Evolutionary conservation across 2,888 invertebrate genomes (phyloP), one percentile per base, ranked within the genome.

Genomic region (Latrodectus hesperus): DNA sequence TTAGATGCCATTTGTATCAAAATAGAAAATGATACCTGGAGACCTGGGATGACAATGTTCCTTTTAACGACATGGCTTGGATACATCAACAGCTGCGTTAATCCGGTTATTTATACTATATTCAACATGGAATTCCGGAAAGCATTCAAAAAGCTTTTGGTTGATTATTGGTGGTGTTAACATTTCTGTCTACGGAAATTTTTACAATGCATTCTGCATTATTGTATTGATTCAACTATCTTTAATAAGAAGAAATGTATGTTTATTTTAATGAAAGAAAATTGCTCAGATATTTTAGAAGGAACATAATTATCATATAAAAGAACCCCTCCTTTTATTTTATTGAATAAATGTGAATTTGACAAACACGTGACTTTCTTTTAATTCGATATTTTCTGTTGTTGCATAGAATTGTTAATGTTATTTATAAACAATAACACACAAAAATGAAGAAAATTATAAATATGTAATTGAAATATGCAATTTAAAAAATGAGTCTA

Each of bases 91-190:
- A 93, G 93, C 87, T 94, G 94, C 91, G 91, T 93, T 74, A 93
- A 98, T 93, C 98, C 98, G 16, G 96, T 98, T 90, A 98, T 98
- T 91, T 98, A 98, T 92, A 97, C 97, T 88, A 97, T 97, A 92
- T 97, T 98, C 93, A 99, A 99, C 93, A 97, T 97, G 1, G 99
- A 99, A 93, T 99, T 99, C 93, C 94, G 99, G 90, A 98, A 98
- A 94, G 99, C 99, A 82, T 99, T 99, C 93, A 96, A 98, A 92
- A 98, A 97, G 93, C 95, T 99, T 90, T 95, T 99, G 26, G 77
- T 82, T 10, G 88, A 85, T 17, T 72, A 71, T 8, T 81, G 80
- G 75, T 64, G 38, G n/a, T 68, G 60, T 12, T 74, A 26, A 53
- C 1, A 49, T 52, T 53, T 75, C 60, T 12, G 38, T 38, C 38